Evolutionary conservation across 2,888 invertebrate species (phyloP), one percentile per base, ranked within the genome.

Genomic region (Sepioteuthis lessoniana): DNA sequence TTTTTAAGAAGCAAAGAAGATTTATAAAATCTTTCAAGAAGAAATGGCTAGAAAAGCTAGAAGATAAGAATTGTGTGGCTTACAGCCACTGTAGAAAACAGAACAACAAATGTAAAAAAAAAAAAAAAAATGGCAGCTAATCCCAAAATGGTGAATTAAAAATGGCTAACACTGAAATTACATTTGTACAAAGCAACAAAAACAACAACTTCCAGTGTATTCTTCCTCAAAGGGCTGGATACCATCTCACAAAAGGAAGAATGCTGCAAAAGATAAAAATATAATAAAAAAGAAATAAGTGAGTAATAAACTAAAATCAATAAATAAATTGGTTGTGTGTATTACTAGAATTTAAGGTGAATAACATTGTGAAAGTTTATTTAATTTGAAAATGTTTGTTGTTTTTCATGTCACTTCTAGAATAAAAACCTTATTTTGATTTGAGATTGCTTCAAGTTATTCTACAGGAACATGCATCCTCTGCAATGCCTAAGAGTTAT

Each of bases 101-200:
- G 19, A 76, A 76, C 16, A 31, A 60, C 31, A 28, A 31, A 31
- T 42, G 7, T 42, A 31, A 8, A 76, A 35, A n/a, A n/a, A 76
- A 35, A n/a, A n/a, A 76, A 76, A 16, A n/a, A 2, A 4, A 76
- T 76, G 16, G 16, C n/a, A 76, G n/a, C 76, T n/a, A 5, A 76
- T 76, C 76, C n/a, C 35, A 35, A 76, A 76, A n/a, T 76, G 35
- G 13, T 35, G 76, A 76, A 76, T 76, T 76, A 76, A n/a, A 76
- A n/a, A 76, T 76, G 76, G 55, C 55, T 55, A 55, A 55, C 55
- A 76, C 76, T 76, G 76, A 76, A 76, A 76, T 76, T n/a, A 76
- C n/a, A 76, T 35, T 76, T n/a, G n/a, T n/a, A 35, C 76, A 76
- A 35, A 35, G 19, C n/a, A 76, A 0, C n/a, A n/a, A n/a, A 76